Conservation (phyloP, 2,797 vertebrate species). For the Anolis apletophallus region DNA sequence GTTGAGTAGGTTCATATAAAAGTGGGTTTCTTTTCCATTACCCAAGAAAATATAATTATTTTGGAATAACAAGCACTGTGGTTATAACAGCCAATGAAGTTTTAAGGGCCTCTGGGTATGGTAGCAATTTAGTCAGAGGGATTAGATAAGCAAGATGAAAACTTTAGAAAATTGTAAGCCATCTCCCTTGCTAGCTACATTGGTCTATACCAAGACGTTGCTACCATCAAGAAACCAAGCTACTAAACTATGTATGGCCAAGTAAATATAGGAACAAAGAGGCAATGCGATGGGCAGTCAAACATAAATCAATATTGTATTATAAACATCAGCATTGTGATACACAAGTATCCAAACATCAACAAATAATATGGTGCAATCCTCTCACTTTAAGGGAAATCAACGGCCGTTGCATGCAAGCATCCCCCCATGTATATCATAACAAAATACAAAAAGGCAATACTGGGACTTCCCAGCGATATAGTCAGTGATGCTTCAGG, state of each 20-base stretch:
- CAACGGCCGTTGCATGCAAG: no score
- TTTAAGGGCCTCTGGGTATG: slow-evolving; percentile 32
- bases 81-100: background rate
- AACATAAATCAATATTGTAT: no score
- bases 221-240: background rate
- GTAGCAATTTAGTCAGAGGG: background rate
- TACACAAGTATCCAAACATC: no score
- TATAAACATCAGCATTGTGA: no score
- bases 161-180: slow-evolving; percentile 5
- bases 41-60: background rate
- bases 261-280: no score
- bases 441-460: no score
- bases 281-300: no score
- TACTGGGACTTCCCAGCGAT: no score
- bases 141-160: slow-evolving; percentile 31
- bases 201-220: slow-evolving; percentile 19
- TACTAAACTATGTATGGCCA: background rate
- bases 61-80: background rate
- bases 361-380: no score
- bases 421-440: no score
- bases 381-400: no score
- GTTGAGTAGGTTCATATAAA: background rate
- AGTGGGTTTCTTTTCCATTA: background rate
- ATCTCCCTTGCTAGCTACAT: slow-evolving; percentile 16
- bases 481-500: no score